Conservation (phyloP, 2,113 vertebrate genomes). For the Hyaena hyaena region DNA sequence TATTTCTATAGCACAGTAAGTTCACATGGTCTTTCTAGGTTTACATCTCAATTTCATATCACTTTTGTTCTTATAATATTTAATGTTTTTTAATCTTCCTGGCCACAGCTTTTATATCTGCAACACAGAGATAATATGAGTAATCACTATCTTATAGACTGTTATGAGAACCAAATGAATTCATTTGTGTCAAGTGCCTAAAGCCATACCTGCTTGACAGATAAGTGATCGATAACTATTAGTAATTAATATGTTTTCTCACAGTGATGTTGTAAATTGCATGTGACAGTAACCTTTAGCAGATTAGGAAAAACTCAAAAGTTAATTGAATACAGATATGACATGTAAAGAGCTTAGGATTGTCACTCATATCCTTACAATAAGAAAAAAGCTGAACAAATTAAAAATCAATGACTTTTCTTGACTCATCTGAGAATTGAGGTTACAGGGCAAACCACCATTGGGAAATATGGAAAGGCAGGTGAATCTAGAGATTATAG, state of each 20-base stretch:
- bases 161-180: background rate
- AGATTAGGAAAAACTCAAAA: background rate
- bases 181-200: background rate
- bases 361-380: background rate
- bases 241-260: background rate
- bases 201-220: background rate
- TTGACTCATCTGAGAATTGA: background rate
- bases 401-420: background rate
- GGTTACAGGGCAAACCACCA: background rate
- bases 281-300: background rate
- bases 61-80: background rate
- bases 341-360: background rate
- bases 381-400: background rate
- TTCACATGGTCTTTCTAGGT: background rate
- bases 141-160: background rate
- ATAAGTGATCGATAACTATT: background rate
- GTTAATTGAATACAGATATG: background rate
- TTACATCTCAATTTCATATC: background rate
- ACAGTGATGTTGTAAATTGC: background rate
- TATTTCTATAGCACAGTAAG: background rate
- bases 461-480: background rate
- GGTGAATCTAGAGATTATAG: background rate
- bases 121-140: background rate
- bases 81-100: background rate
- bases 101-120: background rate